phyloP scores from a whole-genome alignment of 2,888 invertebrate genomes.

The Linhomoeus sp. region DNA sequence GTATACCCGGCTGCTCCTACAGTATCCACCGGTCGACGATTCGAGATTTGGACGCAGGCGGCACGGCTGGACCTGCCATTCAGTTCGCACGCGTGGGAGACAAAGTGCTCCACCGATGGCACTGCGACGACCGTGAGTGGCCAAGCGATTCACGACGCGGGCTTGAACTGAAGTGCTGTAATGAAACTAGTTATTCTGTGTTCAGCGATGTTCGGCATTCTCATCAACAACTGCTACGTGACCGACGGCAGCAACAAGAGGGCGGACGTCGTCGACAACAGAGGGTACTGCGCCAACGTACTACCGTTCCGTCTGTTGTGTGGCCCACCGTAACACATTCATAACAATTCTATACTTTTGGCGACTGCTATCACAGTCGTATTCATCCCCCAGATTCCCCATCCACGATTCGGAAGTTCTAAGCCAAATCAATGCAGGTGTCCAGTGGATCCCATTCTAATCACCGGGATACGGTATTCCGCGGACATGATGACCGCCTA shows the following conservation, averaged over 20 bases:
- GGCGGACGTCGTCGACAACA: slow-evolving; percentile 21
- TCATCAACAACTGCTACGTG: slow-evolving; percentile 27
- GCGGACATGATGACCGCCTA: slow-evolving; percentile 24
- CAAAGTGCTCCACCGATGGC: slow-evolving; percentile 25
- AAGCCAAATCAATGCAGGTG: slow-evolving; percentile 13
- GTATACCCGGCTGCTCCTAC: slow-evolving; percentile 26
- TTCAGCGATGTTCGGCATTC: slow-evolving; percentile 26
- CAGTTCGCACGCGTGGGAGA: slow-evolving; percentile 26
- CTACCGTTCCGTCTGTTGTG: too few species aligned
- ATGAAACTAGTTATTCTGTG: not conserved
- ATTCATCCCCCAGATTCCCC: too few species aligned
- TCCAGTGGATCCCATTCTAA: slow-evolving; percentile 22
- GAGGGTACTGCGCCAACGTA: too few species aligned
- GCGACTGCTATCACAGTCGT: too few species aligned
- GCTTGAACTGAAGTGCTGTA: not conserved
- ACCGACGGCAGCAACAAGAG: slow-evolving; percentile 25
- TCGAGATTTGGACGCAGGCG: slow-evolving; percentile 17
- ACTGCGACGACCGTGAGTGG: slow-evolving; percentile 23
- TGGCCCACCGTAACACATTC: too few species aligned
- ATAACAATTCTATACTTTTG: too few species aligned
- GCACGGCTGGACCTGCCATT: slow-evolving; percentile 20
- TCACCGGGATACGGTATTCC: slow-evolving; percentile 26
- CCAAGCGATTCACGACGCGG: too few species aligned
- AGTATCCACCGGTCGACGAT: slow-evolving; percentile 22
- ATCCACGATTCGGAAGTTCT: too few species aligned